phyloP scores from a whole-genome alignment of 2,113 vertebrate genomes.

The Nycticorax nycticorax region DNA sequence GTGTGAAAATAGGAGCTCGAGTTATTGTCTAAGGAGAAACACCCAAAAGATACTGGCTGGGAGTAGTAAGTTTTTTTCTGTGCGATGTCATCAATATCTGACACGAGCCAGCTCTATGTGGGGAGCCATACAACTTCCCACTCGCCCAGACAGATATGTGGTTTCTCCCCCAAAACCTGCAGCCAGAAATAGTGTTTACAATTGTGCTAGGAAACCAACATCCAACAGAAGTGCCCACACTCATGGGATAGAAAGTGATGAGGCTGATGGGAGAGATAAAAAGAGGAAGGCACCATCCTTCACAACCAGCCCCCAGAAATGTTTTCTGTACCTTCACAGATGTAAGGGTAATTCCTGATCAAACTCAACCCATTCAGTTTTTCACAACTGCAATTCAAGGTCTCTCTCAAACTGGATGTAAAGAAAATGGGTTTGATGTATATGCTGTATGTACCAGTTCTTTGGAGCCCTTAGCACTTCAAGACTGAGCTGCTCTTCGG shows the following conservation, averaged over 20 bases:
- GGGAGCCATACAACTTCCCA: rapidly evolving
- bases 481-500: not conserved
- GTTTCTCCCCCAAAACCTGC: not conserved
- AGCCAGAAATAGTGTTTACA: not conserved
- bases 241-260: not conserved
- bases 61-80: not conserved
- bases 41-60: not conserved
- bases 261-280: not conserved
- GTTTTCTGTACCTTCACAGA: not conserved
- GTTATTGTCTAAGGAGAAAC: not conserved
- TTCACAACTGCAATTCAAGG: not conserved
- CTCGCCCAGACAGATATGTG: not conserved
- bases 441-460: not conserved
- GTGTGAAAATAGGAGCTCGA: not conserved
- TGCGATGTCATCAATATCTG: not conserved
- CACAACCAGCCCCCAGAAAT: not conserved
- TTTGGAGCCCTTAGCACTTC: not conserved
- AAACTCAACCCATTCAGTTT: not conserved
- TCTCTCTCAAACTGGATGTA: not conserved
- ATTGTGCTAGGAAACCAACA: not conserved
- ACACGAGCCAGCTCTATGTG: rapidly evolving
- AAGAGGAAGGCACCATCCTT: not conserved
- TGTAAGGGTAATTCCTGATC: not conserved
- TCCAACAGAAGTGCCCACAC: rapidly evolving
- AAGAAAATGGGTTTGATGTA: not conserved